Evolutionary conservation across 2,888 invertebrate genomes (phyloP).

Genomic region (Physocephala rufipes): DNA sequence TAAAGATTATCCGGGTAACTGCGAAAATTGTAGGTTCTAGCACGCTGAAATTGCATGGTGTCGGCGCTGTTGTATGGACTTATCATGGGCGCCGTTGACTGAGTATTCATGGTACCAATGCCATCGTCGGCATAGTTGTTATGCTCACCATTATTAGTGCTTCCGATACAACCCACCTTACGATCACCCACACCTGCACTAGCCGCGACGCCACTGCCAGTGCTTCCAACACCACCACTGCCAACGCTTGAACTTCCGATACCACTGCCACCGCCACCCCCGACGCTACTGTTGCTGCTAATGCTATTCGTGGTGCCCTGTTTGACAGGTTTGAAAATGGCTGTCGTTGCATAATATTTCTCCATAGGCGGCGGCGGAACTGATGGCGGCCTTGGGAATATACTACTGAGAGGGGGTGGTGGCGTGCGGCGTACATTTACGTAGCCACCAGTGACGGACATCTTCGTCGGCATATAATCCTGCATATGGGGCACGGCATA

Average conservation of each 20-base stretch:
- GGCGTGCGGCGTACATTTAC: conserved; percentile 65
- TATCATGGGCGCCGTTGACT: conserved; percentile 64
- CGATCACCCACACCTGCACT: conserved; percentile 29
- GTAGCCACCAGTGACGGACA: conserved; percentile 58
- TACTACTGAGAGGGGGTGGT: conserved; percentile 68
- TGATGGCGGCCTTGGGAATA: conserved; percentile 72
- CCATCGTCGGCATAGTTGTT: conserved; percentile 57
- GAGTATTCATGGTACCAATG: conserved; percentile 64
- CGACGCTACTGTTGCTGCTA: conserved; percentile 45
- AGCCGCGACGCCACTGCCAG: conserved; percentile 43
- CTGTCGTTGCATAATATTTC: conserved; percentile 77
- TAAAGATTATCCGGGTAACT: conserved; percentile 65
- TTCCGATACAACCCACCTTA: conserved; percentile 44
- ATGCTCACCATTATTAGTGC: conserved; percentile 46
- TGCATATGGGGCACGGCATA: conserved; percentile 72
- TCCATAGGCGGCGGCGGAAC: conserved; percentile 77
- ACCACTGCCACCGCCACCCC: conserved; percentile 50
- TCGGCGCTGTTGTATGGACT: conserved; percentile 56
- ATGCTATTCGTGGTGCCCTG: conserved; percentile 53
- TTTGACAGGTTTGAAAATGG: conserved; percentile 69
- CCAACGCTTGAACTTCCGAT: conserved; percentile 42
- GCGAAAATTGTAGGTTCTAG: conserved; percentile 64
- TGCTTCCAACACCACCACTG: conserved; percentile 45
- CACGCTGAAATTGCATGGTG: conserved; percentile 60
- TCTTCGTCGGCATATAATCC: conserved; percentile 67